Evolutionary conservation across 1,140 invertebrate species (phyloP).

Genomic region (Drosophila asahinai): DNA sequence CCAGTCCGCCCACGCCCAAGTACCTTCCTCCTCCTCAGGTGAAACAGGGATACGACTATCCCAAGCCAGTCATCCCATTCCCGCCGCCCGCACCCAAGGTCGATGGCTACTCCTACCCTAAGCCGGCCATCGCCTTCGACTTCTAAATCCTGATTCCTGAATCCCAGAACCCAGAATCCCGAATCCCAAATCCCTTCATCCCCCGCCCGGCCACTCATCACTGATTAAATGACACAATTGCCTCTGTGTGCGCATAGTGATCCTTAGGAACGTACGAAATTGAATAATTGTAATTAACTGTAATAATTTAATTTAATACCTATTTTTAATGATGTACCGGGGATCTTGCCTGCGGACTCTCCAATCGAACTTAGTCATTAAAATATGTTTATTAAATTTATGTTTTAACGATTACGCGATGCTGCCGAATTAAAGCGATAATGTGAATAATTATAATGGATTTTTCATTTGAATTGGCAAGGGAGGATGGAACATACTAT

Average conservation of each 20-base stretch:
- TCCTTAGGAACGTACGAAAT: conserved; percentile 75
- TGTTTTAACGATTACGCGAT: conserved; percentile 54
- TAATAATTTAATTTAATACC: conserved; percentile 79
- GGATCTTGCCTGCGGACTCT: conserved; percentile 49
- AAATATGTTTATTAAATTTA: conserved; percentile 80
- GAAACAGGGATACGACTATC: conserved; percentile 62
- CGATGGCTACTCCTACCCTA: conserved; percentile 69
- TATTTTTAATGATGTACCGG: conserved; percentile 72
- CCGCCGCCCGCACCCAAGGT: conserved; percentile 58
- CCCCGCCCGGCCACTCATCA: conserved; percentile 39
- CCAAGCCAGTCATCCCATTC: conserved; percentile 68
- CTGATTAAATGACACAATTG: conserved; percentile 73
- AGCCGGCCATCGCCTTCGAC: conserved; percentile 66
- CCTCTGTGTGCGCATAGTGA: conserved; percentile 75
- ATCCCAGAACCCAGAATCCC: conserved; percentile 10
- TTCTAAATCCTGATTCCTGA: conserved; percentile 31
- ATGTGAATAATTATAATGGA: conserved; percentile 47
- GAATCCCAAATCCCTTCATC: background rate
- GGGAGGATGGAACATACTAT: no score
- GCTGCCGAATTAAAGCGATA: conserved; percentile 70
- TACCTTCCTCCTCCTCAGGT: conserved; percentile 46
- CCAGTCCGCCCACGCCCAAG: conserved; percentile 46
- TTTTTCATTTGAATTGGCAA: background rate
- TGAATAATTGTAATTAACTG: conserved; percentile 79
- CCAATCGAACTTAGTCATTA: conserved; percentile 80